phyloP scores from a whole-genome alignment of 2,888 invertebrate genomes.

The Epiperipatus broadwayi region DNA sequence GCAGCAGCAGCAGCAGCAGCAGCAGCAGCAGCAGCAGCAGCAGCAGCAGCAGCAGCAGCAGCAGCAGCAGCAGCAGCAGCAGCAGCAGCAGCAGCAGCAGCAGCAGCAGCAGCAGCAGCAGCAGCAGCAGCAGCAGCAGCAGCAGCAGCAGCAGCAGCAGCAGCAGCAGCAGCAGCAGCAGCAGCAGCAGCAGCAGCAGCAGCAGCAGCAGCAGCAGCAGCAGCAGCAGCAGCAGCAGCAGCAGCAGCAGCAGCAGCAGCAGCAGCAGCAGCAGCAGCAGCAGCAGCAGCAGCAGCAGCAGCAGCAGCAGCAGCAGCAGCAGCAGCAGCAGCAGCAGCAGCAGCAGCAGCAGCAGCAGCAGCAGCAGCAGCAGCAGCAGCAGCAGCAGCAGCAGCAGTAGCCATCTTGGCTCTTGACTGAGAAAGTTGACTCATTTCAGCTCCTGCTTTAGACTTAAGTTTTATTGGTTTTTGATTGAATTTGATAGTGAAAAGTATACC shows the following conservation, averaged over 20 bases:
- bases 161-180: constrained; percentile 6
- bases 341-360: constrained; percentile 6
- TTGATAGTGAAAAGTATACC: too few relatives aligned
- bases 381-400: not conserved
- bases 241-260: constrained; percentile 5
- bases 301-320: constrained; percentile 5
- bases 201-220: constrained; percentile 5
- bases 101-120: constrained; percentile 6
- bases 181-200: constrained; percentile 5
- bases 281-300: constrained; percentile 6
- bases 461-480: too few relatives aligned
- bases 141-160: constrained; percentile 5
- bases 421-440: too few relatives aligned
- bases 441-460: too few relatives aligned
- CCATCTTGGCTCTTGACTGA: too few relatives aligned
- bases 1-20: constrained; percentile 5
- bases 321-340: constrained; percentile 5
- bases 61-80: constrained; percentile 1
- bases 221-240: constrained; percentile 6
- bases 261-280: constrained; percentile 4
- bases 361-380: constrained; percentile 5
- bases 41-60: constrained; percentile 6
- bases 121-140: constrained; percentile 5
- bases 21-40: constrained; percentile 5
- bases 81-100: constrained; percentile 5